These are phyloP conservation scores for Xenus cinereus DNA, from an alignment of 2,113 vertebrate species.

Conservation along the genomic window DNA sequence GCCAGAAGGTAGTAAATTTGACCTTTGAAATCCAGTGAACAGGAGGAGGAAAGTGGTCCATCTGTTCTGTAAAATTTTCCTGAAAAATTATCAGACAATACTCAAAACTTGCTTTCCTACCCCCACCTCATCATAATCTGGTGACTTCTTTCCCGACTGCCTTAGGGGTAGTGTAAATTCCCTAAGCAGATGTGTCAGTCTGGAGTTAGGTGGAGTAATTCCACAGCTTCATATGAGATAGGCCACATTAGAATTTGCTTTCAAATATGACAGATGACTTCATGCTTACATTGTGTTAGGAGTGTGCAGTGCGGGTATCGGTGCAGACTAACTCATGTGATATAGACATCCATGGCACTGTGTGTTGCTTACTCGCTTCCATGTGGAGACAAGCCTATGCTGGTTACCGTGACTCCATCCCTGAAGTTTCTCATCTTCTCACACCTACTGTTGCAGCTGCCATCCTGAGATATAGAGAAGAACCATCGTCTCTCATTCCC, in stretches of 20 bases:
- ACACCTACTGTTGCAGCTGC: neutral
- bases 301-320: neutral
- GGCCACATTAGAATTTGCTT: neutral
- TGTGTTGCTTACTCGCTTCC: neutral
- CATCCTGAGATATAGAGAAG: neutral
- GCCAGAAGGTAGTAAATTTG: neutral
- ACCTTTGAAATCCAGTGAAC: neutral
- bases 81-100: neutral
- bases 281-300: neutral
- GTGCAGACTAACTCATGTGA: fast-evolving
- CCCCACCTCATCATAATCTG: neutral
- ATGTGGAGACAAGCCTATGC: neutral
- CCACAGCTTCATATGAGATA: fast-evolving
- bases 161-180: neutral
- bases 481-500: neutral
- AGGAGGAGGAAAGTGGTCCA: neutral
- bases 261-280: neutral
- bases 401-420: neutral
- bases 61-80: neutral
- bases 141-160: neutral
- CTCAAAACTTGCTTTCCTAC: neutral
- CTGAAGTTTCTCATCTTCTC: neutral
- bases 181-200: neutral
- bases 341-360: fast-evolving
- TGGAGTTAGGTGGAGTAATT: neutral